Percentiles rank a stretch among this genome's conserved stretches.
phyloP scores from a whole-genome alignment of 2,888 invertebrate genomes.

The Diarsia mendica region DNA sequence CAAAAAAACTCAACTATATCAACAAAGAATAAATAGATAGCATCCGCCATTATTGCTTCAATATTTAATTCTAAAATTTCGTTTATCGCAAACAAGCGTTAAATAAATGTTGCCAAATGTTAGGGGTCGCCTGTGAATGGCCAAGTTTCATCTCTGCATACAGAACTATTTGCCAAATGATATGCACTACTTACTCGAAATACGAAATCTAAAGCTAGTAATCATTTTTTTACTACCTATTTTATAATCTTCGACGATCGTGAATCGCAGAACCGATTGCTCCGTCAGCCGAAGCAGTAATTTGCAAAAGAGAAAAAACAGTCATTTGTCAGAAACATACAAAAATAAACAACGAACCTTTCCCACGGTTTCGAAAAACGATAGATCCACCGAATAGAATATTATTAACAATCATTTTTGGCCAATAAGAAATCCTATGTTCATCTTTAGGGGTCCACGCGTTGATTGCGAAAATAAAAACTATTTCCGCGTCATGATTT shows the following conservation, averaged over 20 bases:
- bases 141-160: conserved; percentile 75
- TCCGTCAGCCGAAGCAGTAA: conserved; percentile 76
- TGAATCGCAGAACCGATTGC: conserved; percentile 82
- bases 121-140: conserved; percentile 71
- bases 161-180: conserved; percentile 76
- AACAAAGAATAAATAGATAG: conserved; percentile 62
- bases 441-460: conserved; percentile 61
- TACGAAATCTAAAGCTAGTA: conserved; percentile 77
- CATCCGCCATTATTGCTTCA: conserved; percentile 64
- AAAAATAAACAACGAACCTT: conserved; percentile 75
- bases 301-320: conserved; percentile 81
- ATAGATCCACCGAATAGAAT: conserved; percentile 67
- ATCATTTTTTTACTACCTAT: conserved; percentile 75
- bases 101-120: conserved; percentile 74
- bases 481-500: conserved; percentile 44
- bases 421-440: conserved; percentile 66
- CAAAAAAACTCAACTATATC: conserved; percentile 61
- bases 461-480: conserved; percentile 31
- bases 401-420: conserved; percentile 67
- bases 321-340: conserved; percentile 73
- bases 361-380: conserved; percentile 80
- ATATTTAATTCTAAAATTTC: conserved; percentile 68
- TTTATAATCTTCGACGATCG: conserved; percentile 72
- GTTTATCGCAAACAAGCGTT: conserved; percentile 70
- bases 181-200: conserved; percentile 81